Base-by-base conservation (phyloP, 2,113 vertebrate species). In the Rhagologus leucostigma region DNA sequence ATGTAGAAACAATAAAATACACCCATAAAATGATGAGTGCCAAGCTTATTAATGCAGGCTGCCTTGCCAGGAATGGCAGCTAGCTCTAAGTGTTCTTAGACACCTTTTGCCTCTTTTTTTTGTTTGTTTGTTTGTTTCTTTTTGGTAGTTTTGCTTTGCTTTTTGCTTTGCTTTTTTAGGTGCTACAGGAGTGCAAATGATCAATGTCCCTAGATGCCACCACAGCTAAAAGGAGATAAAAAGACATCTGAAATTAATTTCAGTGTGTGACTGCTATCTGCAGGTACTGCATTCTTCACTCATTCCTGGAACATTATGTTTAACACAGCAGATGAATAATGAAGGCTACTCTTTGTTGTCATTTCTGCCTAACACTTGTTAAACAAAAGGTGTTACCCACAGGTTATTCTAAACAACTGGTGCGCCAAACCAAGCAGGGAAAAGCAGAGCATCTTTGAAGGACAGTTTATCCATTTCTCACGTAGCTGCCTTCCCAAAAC, bases 1-100 rank as follows among this genome's bases (percentile, higher is more conserved):
- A 96, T 96, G 93, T 33, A 93, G 77, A 95, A 97, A 97, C 94
- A 96, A 97, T 97, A 86, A 90, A 91, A 93, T 90, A 89, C 86
- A 94, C 50, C 62, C 92, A 87, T 68, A 59, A 93, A 93, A 91
- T 41, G 47, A 56, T 12, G n/a, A 90, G 52, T 96, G 95, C 93
- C 95, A 95, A 94, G 82, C 89, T 92, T 74, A 92, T 79, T 94
- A 93, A 77, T 18, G 30, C 42, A 49, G 49, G 13, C 18, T 65
- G 56, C 50, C 67, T 56, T 78, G 63, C 62, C 93, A 93, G 87
- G 83, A 93, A 59, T 41, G 68, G 60, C 63, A 87, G 80, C 53
- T 13, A 82, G 80, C 19, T 84, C 35, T 39, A 37, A 75, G 49
- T 65, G 47, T n/a, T 56, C 85, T 70, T 30, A 70, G 55, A 55